Conservation (phyloP, 1,140 invertebrate genomes). For the Calephelis virginiensis region DNA sequence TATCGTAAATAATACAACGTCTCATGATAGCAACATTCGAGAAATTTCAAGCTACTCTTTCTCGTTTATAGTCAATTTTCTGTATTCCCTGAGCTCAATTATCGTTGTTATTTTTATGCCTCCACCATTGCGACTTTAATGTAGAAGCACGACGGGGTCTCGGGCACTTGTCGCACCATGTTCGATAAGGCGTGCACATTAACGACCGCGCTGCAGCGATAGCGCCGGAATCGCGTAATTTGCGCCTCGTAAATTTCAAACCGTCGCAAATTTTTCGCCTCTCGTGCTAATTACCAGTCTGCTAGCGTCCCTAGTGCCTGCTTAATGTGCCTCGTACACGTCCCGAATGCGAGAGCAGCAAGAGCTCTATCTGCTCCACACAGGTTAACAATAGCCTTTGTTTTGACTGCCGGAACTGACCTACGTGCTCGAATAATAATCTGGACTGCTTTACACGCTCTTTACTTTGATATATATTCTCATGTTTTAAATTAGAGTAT, state of each 20-base stretch:
- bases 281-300: slow-evolving; percentile 74
- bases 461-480: slow-evolving; percentile 34
- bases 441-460: slow-evolving; percentile 41
- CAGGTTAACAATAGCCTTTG: slow-evolving; percentile 71
- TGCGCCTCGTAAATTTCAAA: slow-evolving; percentile 75
- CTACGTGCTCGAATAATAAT: slow-evolving; percentile 64
- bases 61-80: background rate
- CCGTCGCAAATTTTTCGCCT: slow-evolving; percentile 76
- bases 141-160: slow-evolving; percentile 32
- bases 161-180: slow-evolving; percentile 36
- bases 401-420: slow-evolving; percentile 67
- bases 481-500: slow-evolving; percentile 20
- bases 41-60: background rate
- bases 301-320: slow-evolving; percentile 68
- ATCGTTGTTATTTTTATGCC: slow-evolving; percentile 41
- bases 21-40: background rate
- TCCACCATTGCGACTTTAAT: slow-evolving; percentile 52
- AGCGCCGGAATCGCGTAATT: slow-evolving; percentile 72
- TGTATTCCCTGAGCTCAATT: slow-evolving; percentile 12
- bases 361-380: slow-evolving; percentile 56
- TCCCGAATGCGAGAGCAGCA: slow-evolving; percentile 64
- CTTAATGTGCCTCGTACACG: slow-evolving; percentile 72
- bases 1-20: background rate
- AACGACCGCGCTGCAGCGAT: slow-evolving; percentile 67
- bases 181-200: slow-evolving; percentile 75